Conservation (phyloP, 2,888 invertebrate species). For the Lacanobia oleracea region DNA sequence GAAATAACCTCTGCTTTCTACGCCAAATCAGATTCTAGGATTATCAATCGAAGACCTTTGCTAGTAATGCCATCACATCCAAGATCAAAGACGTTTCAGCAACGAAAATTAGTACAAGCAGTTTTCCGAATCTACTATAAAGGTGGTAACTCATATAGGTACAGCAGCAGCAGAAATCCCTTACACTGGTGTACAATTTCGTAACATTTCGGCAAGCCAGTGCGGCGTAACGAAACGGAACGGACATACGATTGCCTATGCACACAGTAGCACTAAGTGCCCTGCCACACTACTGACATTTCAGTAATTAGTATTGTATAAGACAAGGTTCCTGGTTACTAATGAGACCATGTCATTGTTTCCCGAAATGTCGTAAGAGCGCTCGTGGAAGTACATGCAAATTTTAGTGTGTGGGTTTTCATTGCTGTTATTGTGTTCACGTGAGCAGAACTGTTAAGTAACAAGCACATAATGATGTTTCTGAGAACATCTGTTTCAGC, state of each 20-base stretch:
- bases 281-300: constrained; percentile 50
- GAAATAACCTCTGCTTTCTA: not conserved
- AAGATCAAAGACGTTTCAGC: not conserved
- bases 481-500: not conserved
- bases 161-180: constrained; percentile 36
- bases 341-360: constrained; percentile 52
- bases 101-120: not conserved
- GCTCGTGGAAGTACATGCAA: constrained; percentile 24
- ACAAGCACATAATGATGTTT: constrained; percentile 6
- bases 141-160: not conserved
- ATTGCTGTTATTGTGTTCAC: constrained; percentile 21
- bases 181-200: constrained; percentile 47
- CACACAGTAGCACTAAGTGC: constrained; percentile 48
- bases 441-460: constrained; percentile 24
- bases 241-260: constrained; percentile 55
- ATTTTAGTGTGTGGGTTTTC: constrained; percentile 42
- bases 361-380: constrained; percentile 42
- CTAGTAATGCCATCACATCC: not conserved
- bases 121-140: not conserved
- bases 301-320: constrained; percentile 52
- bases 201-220: constrained; percentile 60
- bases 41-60: not conserved
- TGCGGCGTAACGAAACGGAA: constrained; percentile 66
- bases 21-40: not conserved
- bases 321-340: constrained; percentile 43